Evolutionary conservation across 2,113 vertebrate genomes (phyloP).

Genomic region (Himantopus leucocephalus): DNA sequence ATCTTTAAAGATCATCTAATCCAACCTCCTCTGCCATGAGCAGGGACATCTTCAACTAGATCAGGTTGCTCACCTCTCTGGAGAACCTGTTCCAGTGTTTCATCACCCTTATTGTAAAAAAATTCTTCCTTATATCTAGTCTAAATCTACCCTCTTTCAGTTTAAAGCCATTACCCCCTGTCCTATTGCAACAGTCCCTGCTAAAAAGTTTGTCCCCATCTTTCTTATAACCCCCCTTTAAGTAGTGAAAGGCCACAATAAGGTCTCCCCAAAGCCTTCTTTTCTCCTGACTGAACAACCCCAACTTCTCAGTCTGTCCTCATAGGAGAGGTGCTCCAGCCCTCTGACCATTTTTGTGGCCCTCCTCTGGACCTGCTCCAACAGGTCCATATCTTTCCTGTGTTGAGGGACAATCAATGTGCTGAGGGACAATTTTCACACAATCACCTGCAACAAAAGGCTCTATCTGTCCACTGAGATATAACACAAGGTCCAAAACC

Average conservation of each 20-base stretch:
- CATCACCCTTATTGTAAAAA: background rate
- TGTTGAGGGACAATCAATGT: too few relatives aligned
- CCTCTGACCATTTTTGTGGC: background rate
- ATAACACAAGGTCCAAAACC: background rate
- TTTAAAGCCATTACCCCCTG: background rate
- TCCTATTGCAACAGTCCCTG: background rate
- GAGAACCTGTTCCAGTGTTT: background rate
- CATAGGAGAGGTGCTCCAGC: background rate
- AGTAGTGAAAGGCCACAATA: background rate
- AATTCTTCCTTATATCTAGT: background rate
- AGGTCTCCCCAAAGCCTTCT: background rate
- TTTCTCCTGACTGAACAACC: background rate
- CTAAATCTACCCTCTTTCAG: background rate
- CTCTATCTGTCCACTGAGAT: background rate
- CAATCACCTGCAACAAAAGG: background rate
- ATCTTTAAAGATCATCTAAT: background rate
- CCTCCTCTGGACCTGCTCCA: background rate
- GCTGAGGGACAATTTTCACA: background rate
- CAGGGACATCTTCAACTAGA: background rate
- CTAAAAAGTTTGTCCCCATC: background rate
- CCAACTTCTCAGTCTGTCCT: background rate
- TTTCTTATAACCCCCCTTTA: background rate
- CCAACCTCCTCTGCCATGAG: background rate
- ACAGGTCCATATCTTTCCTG: background rate
- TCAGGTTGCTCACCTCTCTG: background rate